Conservation (phyloP, 2,888 invertebrate species). For the Nebria brevicollis region DNA sequence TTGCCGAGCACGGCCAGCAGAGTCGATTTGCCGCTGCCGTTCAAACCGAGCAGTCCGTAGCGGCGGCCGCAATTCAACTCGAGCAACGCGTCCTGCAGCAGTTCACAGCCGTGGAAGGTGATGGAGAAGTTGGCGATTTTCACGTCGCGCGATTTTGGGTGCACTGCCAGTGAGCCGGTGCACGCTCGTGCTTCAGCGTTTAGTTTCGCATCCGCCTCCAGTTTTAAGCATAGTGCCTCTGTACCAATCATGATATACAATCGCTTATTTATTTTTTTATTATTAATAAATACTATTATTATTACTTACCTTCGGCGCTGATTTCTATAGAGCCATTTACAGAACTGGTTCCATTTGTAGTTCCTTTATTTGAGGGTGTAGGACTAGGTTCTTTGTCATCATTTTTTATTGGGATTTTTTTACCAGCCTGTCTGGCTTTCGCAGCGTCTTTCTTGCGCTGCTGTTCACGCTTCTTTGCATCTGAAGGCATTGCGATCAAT, state of each 20-base stretch:
- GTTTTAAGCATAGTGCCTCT: conserved; percentile 86
- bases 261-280: neutral
- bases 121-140: conserved; percentile 97
- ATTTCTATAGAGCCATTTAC: conserved; percentile 65
- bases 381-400: conserved; percentile 69
- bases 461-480: conserved; percentile 97
- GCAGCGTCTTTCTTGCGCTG: conserved; percentile 97
- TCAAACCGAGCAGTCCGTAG: conserved; percentile 96
- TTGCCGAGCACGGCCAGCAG: conserved; percentile 90
- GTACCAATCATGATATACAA: conserved; percentile 43
- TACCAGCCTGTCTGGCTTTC: conserved; percentile 71
- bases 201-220: conserved; percentile 90
- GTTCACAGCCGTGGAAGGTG: conserved; percentile 97
- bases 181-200: conserved; percentile 94
- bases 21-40: conserved; percentile 98
- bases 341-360: conserved; percentile 42
- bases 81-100: conserved; percentile 93
- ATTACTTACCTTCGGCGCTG: conserved; percentile 76
- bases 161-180: conserved; percentile 94
- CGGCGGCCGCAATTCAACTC: conserved; percentile 97
- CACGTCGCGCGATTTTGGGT: conserved; percentile 94
- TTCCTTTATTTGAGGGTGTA: conserved; percentile 54
- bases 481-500: conserved; percentile 87
- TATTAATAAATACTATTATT: neutral
- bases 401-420: conserved; percentile 61